Evolutionary conservation across 2,888 invertebrate species (phyloP), one percentile per base, ranked within the genome.

Genomic region (Amphipyra berbera): DNA sequence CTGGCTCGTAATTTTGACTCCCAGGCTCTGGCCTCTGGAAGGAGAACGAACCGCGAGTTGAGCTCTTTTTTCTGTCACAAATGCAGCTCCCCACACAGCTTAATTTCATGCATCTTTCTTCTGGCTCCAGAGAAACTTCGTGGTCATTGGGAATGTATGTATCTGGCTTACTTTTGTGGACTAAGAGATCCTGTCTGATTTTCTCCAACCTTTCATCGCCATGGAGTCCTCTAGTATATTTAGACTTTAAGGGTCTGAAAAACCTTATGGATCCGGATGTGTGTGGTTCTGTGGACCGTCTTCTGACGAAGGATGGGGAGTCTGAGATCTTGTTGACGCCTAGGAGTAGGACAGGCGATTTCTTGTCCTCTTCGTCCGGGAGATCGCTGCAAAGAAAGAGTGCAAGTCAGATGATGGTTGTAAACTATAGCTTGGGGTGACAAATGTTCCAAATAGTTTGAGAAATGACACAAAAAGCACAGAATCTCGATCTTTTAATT

Each of bases 321-420:
- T 95, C 95, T 5, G 92, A 89, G 78, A 91, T 95, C 85, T 96
- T 96, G 87, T 95, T 96, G 66, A 96, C 96, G 67, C 96, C 96
- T 84, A 96, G 87, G 53, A 96, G 95, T 64, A 96, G 93, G 52
- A 96, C 96, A 9, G 95, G 94, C 54, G 96, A 95, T 73, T 96
- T 95, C 82, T 95, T 95, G 78, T 96, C 96, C 79, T 95, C 95
- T 81, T 94, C 93, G 85, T 96, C 96, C 30, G 96, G 96, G 61
- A 96, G 93, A 82, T 96, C 96, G 84, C 96, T 96, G 95, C 49
- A 93, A 94, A 82, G 70, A 83, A 68, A 81, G 33, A 65, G 66
- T 62, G 61, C 50, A 30, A 47, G 59, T 81, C 63, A 74, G 56
- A 73, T 66, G 13, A 53, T 66, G 63, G 38, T 57, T 41, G n/a